These are phyloP conservation scores for Sebastes nivosus DNA, from an alignment of 2,797 vertebrate species.

Conservation along the genomic window DNA sequence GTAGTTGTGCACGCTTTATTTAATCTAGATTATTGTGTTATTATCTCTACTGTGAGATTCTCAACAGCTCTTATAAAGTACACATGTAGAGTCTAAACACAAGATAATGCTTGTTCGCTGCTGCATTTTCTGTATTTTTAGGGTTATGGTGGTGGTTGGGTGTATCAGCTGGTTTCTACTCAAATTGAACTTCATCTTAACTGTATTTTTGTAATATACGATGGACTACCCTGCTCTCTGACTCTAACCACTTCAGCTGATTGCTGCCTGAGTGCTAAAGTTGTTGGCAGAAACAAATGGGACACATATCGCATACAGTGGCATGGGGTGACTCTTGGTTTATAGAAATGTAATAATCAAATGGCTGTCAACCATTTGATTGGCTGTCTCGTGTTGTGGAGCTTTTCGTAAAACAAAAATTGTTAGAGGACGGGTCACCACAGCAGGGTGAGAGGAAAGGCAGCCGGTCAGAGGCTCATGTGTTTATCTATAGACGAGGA, in stretches of 20 bases:
- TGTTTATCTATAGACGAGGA: slow-evolving; percentile 60
- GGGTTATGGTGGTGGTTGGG: neutral
- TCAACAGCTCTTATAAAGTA: neutral
- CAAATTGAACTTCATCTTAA: neutral
- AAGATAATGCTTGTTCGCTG: neutral
- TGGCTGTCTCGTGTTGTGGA: too few relatives aligned
- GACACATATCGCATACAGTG: neutral
- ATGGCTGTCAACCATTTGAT: neutral
- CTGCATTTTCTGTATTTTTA: neutral
- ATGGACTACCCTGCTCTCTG: neutral
- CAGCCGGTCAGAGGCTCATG: neutral
- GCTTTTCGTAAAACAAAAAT: neutral
- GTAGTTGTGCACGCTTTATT: neutral
- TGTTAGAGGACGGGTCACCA: neutral
- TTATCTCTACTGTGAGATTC: neutral
- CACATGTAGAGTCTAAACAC: neutral
- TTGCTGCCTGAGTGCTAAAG: neutral
- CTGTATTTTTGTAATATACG: neutral
- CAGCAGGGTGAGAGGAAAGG: slow-evolving; percentile 15
- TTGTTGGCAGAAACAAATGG: neutral
- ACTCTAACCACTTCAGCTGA: neutral
- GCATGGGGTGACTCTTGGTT: neutral
- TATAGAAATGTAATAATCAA: neutral
- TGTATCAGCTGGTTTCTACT: neutral
- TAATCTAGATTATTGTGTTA: neutral